Base-by-base conservation (phyloP, 2,113 vertebrate species). In the Girardinichthys multiradiatus region DNA sequence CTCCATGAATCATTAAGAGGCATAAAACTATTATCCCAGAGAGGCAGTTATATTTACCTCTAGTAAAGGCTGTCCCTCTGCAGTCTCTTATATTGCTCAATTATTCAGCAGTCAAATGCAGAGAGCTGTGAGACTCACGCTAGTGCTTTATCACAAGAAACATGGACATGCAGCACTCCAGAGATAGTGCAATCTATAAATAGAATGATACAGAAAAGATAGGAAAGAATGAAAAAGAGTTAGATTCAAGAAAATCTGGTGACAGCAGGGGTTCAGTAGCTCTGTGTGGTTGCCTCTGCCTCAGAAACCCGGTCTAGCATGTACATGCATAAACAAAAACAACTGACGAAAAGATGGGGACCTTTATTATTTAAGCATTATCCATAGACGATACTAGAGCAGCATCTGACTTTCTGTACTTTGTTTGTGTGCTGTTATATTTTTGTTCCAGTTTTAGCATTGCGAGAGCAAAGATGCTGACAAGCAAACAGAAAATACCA, bases 31-130 rank as follows among this genome's bases (percentile, higher is more conserved):
- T 91, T 88, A 92, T 92, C 90, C 85, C 82, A 75, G 74, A 89
- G 89, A 92, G 86, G 83, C 82, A 83, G 93, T 92, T 93, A 93
- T 94, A 94, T 94, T 94, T 94, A 94, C 92, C 85, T 89, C 89
- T 70, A 64, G 83, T 93, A 93, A 93, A 92, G 90, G 92, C 79
- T 27, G 17, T 72, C 88, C 87, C 81, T 89, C 82, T 65, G 77
- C 85, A 86, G 78, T 72, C 76, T 91, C 87, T 86, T 84, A 78
- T 74, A 64, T 58, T 31, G 61, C 84, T 94, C 89, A 94, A 94
- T 94, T 90, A 94, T 94, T 94, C 74, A 93, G 76, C 79, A 89
- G 82, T 21, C 60, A 83, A 81, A 54, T 75, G 75, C 83, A 76
- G 81, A 78, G 76, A 81, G 75, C 81, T 42, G 57, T 48, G 68